Conservation (phyloP, 1,140 invertebrate genomes). For the Musca vetustissima region DNA sequence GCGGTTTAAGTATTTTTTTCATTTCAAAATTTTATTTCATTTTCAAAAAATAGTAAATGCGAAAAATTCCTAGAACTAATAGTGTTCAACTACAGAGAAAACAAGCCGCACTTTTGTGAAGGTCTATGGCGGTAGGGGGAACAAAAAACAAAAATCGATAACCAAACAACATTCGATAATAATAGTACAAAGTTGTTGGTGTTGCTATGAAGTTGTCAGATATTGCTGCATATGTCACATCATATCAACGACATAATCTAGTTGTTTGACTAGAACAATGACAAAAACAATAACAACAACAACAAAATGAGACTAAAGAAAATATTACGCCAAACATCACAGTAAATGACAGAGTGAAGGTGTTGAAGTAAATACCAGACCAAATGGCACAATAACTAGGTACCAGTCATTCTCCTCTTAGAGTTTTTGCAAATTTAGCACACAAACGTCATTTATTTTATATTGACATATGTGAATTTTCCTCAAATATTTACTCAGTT, state of each 20-base stretch:
- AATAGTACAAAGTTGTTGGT: background rate
- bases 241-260: constrained; percentile 53
- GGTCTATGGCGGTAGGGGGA: too few species aligned
- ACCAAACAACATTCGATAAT: background rate
- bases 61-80: constrained; percentile 11
- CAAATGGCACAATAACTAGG: background rate
- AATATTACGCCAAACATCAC: background rate
- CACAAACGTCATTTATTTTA: too few species aligned
- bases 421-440: too few species aligned
- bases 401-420: too few species aligned
- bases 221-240: constrained; percentile 38
- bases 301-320: background rate
- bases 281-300: background rate
- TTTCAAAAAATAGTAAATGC: background rate
- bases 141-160: background rate
- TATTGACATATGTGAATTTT: too few species aligned
- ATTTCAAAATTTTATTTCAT: too few species aligned
- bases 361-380: background rate
- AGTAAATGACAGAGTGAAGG: background rate
- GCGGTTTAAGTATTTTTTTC: too few species aligned
- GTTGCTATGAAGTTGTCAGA: constrained; percentile 6
- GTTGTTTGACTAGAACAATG: constrained; percentile 42
- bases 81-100: constrained; percentile 6
- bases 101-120: constrained; percentile 4
- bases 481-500: too few species aligned